Base-by-base conservation (phyloP, 2,797 vertebrate species). In the Gobionotothen gibberifrons region DNA sequence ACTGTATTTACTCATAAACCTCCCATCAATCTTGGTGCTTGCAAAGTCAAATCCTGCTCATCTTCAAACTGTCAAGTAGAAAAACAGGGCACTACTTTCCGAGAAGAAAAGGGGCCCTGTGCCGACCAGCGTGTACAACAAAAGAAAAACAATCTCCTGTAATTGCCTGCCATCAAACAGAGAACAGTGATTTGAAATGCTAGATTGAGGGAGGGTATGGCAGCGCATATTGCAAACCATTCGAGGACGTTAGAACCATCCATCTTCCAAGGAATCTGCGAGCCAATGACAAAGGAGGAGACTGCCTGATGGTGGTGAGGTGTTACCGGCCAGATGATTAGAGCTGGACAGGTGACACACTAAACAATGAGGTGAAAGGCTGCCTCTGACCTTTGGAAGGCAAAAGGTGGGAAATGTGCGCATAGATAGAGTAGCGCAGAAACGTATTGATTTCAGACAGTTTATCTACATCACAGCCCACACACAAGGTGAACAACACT, bases 81-180 rank as follows among this genome's bases (percentile, higher is more conserved):
- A 84, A 87, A 76, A 82, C 69, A 75, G 78, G 73, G 81, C 81
- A 67, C 49, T 66, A 53, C 61, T 76, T 85, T 84, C 67, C 51
- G 57, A 76, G 69, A 82, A 69, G 67, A 83, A 79, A 17, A 17
- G 55, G 54, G 70, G 42, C 59, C 49, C 52, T 15, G 74, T 78
- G 85, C 70, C 67, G 72, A 78, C 74, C 76, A 22, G 72, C 65
- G n/a, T 76, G 85, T 74, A 70, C 79, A 67, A 85, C 79, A 86
- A 83, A 85, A 67, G 76, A 82, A 75, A 85, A 87, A 86, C 84
- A 77, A 90, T 87, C 85, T 84, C 67, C 72, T 65, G 85, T 89
- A 87, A 92, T 90, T 87, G 86, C 78, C 78, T 85, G 77, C 80
- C 84, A 85, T 91, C 87, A 83, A 82, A 85, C 58, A n/a, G 72